phyloP scores from a whole-genome alignment of 2,797 vertebrate genomes.

The Cyclura pinguis region DNA sequence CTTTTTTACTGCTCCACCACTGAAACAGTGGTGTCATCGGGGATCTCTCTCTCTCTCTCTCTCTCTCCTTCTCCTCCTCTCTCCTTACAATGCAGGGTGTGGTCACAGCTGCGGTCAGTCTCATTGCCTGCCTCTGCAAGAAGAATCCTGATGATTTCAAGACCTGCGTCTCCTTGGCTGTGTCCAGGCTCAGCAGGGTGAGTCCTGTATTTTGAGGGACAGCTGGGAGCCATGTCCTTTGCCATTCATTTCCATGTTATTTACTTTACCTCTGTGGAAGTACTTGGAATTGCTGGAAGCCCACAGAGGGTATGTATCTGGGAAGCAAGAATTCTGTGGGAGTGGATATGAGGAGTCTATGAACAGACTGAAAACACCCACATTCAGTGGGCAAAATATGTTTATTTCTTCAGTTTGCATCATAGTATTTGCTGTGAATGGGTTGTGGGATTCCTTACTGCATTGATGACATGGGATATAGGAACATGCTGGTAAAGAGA shows the following conservation, averaged over 20 bases:
- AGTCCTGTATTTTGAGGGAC: background rate
- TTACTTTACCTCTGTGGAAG: background rate
- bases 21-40: slow-evolving; percentile 7
- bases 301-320: background rate
- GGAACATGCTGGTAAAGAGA: background rate
- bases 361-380: background rate
- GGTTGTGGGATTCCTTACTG: background rate
- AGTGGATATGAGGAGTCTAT: too few species aligned
- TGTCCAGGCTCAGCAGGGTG: slow-evolving; percentile 81
- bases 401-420: background rate
- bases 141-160: slow-evolving; percentile 89
- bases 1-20: background rate
- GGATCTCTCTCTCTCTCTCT: background rate
- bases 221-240: background rate
- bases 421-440: background rate
- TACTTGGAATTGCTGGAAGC: background rate
- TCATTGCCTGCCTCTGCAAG: slow-evolving; percentile 93
- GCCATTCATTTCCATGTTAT: background rate
- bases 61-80: background rate
- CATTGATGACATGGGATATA: too few species aligned
- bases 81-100: slow-evolving; percentile 82
- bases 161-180: slow-evolving; percentile 79
- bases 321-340: background rate
- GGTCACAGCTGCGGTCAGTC: slow-evolving; percentile 92
- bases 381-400: background rate